phyloP scores from a whole-genome alignment of 2,797 vertebrate species.

The Dipus sagitta region DNA sequence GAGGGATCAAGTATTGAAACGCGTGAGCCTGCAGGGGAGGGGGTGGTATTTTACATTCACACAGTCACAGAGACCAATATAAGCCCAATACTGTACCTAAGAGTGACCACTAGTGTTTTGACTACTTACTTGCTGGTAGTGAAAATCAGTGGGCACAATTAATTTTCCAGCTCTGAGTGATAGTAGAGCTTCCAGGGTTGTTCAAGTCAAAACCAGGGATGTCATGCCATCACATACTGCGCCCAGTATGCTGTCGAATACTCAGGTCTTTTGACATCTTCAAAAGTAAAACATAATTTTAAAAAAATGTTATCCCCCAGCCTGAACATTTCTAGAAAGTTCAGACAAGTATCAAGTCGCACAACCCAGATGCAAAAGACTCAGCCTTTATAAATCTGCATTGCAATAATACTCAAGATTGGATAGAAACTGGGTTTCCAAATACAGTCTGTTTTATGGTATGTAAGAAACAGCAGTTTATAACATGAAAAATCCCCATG shows the following conservation, averaged over 20 bases:
- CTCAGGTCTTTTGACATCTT: not conserved
- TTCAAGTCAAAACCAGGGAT: not conserved
- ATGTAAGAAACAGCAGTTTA: slow-evolving; percentile 35
- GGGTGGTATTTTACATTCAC: no score
- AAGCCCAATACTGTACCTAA: not conserved
- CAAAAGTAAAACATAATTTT: not conserved
- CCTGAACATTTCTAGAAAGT: not conserved
- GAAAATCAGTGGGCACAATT: not conserved
- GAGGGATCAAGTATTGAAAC: no score
- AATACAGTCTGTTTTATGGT: not conserved
- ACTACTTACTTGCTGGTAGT: slow-evolving; percentile 28
- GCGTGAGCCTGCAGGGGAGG: no score
- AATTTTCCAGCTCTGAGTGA: not conserved
- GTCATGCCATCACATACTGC: not conserved
- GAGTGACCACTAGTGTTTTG: not conserved
- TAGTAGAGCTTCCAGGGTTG: not conserved
- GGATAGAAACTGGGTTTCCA: slow-evolving; percentile 17
- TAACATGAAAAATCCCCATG: slow-evolving; percentile 58
- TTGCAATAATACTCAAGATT: not conserved
- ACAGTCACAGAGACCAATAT: not conserved
- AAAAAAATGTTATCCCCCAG: not conserved
- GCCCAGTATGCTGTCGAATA: not conserved
- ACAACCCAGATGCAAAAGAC: not conserved
- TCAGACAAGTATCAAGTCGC: slow-evolving; percentile 38
- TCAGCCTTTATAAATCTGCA: not conserved